These are phyloP conservation scores for Chorisops tibialis DNA, from an alignment of 2,888 invertebrate species.

Conservation along the genomic window DNA sequence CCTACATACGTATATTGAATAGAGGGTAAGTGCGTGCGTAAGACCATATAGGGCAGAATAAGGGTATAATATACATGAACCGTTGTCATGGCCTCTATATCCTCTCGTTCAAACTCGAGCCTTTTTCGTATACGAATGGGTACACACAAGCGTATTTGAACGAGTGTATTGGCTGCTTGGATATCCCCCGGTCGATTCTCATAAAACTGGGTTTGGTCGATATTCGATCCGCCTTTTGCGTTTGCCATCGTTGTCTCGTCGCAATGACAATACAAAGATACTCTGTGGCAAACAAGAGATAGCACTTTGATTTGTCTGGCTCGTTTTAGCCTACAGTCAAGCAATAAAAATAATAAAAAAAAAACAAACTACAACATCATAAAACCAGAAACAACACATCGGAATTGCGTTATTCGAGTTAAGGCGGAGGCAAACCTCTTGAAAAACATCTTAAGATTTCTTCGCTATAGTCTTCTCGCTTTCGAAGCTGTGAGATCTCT, in stretches of 20 bases:
- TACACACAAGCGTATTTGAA: background rate
- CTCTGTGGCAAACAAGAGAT: slow-evolving; percentile 7
- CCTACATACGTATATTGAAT: no score
- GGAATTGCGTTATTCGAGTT: no score
- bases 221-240: slow-evolving; percentile 30
- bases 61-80: no score
- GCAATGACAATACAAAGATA: slow-evolving; percentile 4
- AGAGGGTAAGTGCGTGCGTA: no score
- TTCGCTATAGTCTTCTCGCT: background rate
- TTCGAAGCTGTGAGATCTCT: background rate
- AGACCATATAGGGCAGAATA: no score
- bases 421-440: background rate
- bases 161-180: background rate
- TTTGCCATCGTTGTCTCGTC: slow-evolving; percentile 10
- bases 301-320: slow-evolving; percentile 11
- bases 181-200: background rate
- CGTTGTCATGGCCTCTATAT: slow-evolving; percentile 1
- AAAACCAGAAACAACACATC: no score
- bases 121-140: background rate
- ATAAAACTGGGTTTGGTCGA: slow-evolving; percentile 29
- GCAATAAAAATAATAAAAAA: background rate
- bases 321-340: slow-evolving; percentile 5
- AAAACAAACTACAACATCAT: background rate
- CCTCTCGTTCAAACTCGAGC: slow-evolving; percentile 4
- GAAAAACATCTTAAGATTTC: background rate